These are phyloP conservation scores for Lycopodina hypogea DNA, from an alignment of 37 sponge, comb jelly and placozoan species.

Conservation along the genomic window DNA sequence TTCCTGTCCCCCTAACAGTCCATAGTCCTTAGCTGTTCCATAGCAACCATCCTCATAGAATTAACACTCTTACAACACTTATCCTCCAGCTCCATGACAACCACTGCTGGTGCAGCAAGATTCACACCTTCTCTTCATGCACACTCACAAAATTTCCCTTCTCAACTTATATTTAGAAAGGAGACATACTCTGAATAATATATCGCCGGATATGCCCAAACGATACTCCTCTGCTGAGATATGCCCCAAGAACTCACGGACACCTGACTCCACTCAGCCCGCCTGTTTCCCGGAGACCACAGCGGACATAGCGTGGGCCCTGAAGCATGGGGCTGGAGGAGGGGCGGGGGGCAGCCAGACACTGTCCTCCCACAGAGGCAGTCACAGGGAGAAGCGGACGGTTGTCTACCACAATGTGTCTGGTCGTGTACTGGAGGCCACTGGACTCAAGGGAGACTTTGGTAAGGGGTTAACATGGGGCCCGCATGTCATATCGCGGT, in stretches of 20 bases:
- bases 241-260: not conserved
- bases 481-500: no score
- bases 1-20: no score
- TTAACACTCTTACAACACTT: no score
- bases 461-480: no score
- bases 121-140: no score
- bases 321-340: not conserved
- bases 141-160: no score
- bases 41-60: no score
- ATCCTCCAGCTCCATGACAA: no score
- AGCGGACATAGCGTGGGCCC: slow-evolving; percentile 31
- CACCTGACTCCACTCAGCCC: not conserved
- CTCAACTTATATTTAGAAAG: slow-evolving; percentile 1
- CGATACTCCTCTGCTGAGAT: not conserved
- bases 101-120: no score
- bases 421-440: slow-evolving; percentile 50
- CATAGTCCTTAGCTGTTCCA: no score
- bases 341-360: not conserved
- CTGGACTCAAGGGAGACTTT: slow-evolving; percentile 61
- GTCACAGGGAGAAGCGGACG: slow-evolving; percentile 4
- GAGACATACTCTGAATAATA: not conserved
- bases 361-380: not conserved
- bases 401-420: slow-evolving; percentile 23
- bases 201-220: not conserved
- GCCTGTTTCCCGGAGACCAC: slow-evolving; percentile 20